phyloP scores from a whole-genome alignment of 1,140 invertebrate genomes.

The Philaenus spumarius region DNA sequence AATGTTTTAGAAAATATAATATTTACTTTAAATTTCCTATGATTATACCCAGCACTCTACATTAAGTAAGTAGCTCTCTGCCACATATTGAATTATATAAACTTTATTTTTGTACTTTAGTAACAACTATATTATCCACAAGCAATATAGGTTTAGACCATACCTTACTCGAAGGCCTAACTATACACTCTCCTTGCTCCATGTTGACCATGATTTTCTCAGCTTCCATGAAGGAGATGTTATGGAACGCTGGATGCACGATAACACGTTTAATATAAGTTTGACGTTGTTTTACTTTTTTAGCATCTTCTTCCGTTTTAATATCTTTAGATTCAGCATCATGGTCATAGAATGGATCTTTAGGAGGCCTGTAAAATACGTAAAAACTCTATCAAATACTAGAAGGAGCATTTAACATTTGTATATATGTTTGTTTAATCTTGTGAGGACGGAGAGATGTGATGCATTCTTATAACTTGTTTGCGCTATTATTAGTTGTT shows the following conservation, averaged over 20 bases:
- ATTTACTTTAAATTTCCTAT: too few species aligned
- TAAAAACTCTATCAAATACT: too few species aligned
- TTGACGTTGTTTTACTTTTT: constrained; percentile 68
- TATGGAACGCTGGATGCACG: constrained; percentile 95
- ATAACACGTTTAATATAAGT: constrained; percentile 94
- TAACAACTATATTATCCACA: too few species aligned
- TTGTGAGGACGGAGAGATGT: background rate
- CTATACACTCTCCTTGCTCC: constrained; percentile 94
- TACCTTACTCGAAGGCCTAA: constrained; percentile 91
- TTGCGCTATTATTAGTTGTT: too few species aligned
- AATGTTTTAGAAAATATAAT: too few species aligned
- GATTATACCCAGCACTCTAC: too few species aligned
- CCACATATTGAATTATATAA: too few species aligned
- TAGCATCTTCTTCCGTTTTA: constrained; percentile 70
- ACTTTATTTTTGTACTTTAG: too few species aligned
- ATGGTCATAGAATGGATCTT: constrained; percentile 89
- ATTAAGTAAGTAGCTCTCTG: too few species aligned
- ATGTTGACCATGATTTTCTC: constrained; percentile 85
- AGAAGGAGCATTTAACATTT: too few species aligned
- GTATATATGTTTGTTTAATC: too few species aligned
- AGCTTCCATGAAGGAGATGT: constrained; percentile 89
- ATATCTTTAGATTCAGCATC: constrained; percentile 76
- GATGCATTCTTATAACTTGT: background rate
- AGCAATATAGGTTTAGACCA: too few species aligned
- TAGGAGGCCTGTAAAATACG: constrained; percentile 54